These are phyloP conservation scores for Porites lutea DNA, from an alignment of 64 coral and sea anemone genomes.

Conservation along the genomic window DNA sequence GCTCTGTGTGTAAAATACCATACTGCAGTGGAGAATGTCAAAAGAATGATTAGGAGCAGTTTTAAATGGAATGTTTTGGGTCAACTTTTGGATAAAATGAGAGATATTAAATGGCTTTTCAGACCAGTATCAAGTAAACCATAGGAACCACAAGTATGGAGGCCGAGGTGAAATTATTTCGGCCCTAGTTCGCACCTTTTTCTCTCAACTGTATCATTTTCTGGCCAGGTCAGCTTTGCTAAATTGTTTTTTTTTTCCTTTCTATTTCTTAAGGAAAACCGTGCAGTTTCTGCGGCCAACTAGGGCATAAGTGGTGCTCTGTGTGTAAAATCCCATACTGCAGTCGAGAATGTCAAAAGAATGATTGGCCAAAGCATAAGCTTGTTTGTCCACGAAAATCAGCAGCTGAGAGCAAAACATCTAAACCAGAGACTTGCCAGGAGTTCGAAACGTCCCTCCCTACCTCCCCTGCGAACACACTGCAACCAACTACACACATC, in stretches of 20 bases:
- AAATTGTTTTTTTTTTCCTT: background rate
- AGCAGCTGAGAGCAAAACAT: background rate
- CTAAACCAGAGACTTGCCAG: background rate
- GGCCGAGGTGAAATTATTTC: too few species aligned
- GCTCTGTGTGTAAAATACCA: conserved; percentile 87
- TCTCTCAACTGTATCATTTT: background rate
- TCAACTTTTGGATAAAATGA: too few species aligned
- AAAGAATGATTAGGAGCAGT: conserved; percentile 57
- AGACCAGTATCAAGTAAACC: too few species aligned
- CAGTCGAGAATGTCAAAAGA: conserved; percentile 86
- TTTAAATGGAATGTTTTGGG: too few species aligned
- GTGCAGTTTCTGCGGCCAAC: conserved; percentile 75
- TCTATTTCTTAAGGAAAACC: conserved; percentile 8
- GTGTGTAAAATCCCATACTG: conserved; percentile 94
- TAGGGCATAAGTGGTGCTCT: conserved; percentile 74
- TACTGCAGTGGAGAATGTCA: conserved; percentile 94
- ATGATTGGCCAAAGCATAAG: conserved; percentile 84
- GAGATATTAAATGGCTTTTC: too few species aligned
- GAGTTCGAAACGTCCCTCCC: background rate
- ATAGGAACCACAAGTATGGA: too few species aligned
- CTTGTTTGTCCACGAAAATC: conserved; percentile 44
- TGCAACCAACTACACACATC: background rate
- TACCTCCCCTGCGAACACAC: background rate
- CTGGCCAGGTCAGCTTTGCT: background rate
- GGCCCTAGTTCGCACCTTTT: too few species aligned